Conservation (phyloP, 2,113 vertebrate species). For the Pantherophis guttatus region DNA sequence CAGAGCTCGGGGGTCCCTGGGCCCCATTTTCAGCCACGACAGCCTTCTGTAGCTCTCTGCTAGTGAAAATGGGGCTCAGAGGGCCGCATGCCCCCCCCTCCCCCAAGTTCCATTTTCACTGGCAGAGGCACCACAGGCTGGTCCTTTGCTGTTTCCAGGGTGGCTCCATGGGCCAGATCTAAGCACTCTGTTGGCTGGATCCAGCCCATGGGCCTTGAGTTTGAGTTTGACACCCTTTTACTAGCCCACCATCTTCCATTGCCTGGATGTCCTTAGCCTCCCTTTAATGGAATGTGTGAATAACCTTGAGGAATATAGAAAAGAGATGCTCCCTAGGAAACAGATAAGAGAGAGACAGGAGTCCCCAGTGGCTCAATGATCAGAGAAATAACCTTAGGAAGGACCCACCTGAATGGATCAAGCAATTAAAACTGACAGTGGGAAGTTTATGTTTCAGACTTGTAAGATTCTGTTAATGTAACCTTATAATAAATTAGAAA, state of each 20-base stretch:
- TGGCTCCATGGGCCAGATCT: too few relatives aligned
- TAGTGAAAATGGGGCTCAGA: too few relatives aligned
- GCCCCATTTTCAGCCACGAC: too few relatives aligned
- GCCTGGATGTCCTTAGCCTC: neutral
- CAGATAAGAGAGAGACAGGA: neutral
- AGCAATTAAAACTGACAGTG: neutral
- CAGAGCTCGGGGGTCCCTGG: too few relatives aligned
- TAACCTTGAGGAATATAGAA: neutral
- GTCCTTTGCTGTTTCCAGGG: too few relatives aligned
- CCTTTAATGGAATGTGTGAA: neutral
- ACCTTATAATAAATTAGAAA: neutral
- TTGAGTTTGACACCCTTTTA: too few relatives aligned
- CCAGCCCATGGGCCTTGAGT: too few relatives aligned
- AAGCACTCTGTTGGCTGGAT: too few relatives aligned
- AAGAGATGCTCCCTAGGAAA: neutral
- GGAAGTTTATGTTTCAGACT: neutral
- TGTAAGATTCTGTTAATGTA: neutral
- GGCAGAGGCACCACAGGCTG: too few relatives aligned
- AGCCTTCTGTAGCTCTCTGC: too few relatives aligned
- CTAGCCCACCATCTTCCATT: neutral
- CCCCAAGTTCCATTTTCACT: too few relatives aligned
- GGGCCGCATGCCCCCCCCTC: too few relatives aligned
- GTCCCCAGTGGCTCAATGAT: neutral
- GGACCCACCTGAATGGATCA: neutral
- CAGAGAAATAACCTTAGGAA: neutral